Percentiles rank a stretch among this genome's conserved stretches.
These are phyloP conservation scores for Volucella zonaria DNA, from an alignment of 2,888 invertebrate species.

Conservation along the genomic window DNA sequence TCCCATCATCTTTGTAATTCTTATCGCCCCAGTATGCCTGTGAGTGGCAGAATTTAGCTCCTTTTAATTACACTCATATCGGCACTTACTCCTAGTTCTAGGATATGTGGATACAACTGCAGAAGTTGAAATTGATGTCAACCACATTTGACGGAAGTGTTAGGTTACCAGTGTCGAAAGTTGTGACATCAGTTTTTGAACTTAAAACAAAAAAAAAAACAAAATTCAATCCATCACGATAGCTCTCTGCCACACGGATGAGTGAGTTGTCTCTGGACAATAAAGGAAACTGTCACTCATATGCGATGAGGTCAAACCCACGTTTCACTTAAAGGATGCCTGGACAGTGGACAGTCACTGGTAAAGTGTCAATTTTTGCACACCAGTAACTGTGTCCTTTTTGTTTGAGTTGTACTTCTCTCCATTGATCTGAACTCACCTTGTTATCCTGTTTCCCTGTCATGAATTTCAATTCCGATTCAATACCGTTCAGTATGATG, in stretches of 20 bases:
- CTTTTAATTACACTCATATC: conserved; percentile 50
- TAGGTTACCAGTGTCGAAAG: no score
- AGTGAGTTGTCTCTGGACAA: no score
- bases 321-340: no score
- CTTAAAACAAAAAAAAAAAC: background rate
- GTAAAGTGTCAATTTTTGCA: no score
- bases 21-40: background rate
- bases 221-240: background rate
- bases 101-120: background rate
- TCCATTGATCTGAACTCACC: conserved; percentile 76
- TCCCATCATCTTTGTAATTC: background rate
- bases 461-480: conserved; percentile 94
- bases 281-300: conserved; percentile 37
- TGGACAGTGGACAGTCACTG: no score
- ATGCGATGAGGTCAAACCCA: no score
- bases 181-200: no score
- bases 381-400: background rate
- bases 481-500: conserved; percentile 95
- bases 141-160: no score
- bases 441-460: conserved; percentile 82
- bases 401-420: conserved; percentile 11
- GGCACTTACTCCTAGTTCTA: conserved; percentile 14
- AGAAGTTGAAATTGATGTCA: no score
- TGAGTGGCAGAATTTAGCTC: background rate
- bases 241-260: no score